These are phyloP conservation scores for Tympanoctomys barrerae DNA, from an alignment of 2,797 vertebrate genomes.

Conservation along the genomic window DNA sequence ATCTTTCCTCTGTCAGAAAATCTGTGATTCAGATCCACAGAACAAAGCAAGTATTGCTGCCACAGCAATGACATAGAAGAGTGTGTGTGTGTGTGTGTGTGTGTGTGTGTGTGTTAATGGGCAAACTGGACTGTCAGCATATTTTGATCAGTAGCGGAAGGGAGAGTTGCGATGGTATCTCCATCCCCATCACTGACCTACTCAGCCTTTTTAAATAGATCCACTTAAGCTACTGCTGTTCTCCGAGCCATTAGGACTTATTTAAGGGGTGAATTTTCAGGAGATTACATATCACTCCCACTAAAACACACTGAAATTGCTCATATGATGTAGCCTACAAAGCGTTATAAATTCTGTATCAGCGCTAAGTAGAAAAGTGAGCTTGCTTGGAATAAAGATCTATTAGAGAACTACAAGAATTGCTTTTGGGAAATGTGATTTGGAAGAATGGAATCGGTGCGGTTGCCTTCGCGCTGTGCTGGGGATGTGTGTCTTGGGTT, in stretches of 20 bases:
- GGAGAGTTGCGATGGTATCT: slow-evolving; percentile 78
- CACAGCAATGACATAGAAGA: not conserved
- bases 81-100: not conserved
- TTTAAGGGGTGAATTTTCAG: slow-evolving; percentile 74
- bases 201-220: slow-evolving; percentile 82
- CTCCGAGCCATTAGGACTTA: slow-evolving; percentile 80
- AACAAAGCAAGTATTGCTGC: slow-evolving; percentile 61
- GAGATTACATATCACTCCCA: slow-evolving; percentile 77
- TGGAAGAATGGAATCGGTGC: slow-evolving; percentile 29
- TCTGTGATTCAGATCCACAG: slow-evolving; percentile 53
- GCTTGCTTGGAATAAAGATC: slow-evolving; percentile 67
- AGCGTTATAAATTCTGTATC: slow-evolving; percentile 70
- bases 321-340: slow-evolving; percentile 70
- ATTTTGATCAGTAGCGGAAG: slow-evolving; percentile 74
- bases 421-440: slow-evolving; percentile 69
- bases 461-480: slow-evolving; percentile 52
- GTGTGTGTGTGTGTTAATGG: not conserved
- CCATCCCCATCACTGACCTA: slow-evolving; percentile 79
- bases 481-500: slow-evolving; percentile 10
- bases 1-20: slow-evolving; percentile 62
- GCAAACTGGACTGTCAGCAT: slow-evolving; percentile 63
- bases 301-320: slow-evolving; percentile 79
- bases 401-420: slow-evolving; percentile 54
- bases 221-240: slow-evolving; percentile 83
- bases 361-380: slow-evolving; percentile 70